Evolutionary conservation across 2,113 vertebrate species (phyloP).

Genomic region (Ctenodactylus gundi): DNA sequence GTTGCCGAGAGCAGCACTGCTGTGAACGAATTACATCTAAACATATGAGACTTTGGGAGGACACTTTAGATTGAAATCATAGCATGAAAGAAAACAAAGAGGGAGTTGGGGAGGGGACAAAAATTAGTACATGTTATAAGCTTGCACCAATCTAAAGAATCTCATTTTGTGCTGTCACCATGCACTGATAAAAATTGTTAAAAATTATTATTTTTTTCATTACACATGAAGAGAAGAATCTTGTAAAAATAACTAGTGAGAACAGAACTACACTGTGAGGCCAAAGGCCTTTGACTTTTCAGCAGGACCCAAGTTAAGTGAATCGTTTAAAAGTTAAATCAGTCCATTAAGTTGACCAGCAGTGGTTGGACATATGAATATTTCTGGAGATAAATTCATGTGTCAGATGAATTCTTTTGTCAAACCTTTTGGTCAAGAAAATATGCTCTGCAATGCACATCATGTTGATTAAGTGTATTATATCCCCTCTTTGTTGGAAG

Average conservation of each 20-base stretch:
- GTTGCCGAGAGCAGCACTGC: no score
- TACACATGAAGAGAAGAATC: not conserved
- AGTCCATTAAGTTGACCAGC: constrained; percentile 4
- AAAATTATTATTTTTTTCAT: not conserved
- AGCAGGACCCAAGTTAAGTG: not conserved
- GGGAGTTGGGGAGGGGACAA: not conserved
- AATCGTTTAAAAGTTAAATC: constrained; percentile 16
- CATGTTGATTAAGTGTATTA: not conserved
- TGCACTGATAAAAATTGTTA: not conserved
- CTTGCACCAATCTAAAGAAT: not conserved
- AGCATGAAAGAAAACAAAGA: not conserved
- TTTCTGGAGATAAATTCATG: not conserved
- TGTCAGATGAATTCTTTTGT: constrained; percentile 27
- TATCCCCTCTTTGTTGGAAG: not conserved
- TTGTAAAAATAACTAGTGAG: not conserved
- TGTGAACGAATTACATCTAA: no score
- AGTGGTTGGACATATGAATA: not conserved
- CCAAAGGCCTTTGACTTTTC: not conserved
- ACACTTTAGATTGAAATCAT: no score
- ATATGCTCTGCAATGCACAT: not conserved
- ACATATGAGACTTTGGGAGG: no score
- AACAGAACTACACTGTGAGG: not conserved
- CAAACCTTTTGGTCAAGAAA: constrained; percentile 9
- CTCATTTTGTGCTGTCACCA: not conserved
- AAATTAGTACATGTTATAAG: not conserved